These are phyloP conservation scores for Tychaedon coryphoeus DNA, from an alignment of 2,113 vertebrate species.

Conservation along the genomic window DNA sequence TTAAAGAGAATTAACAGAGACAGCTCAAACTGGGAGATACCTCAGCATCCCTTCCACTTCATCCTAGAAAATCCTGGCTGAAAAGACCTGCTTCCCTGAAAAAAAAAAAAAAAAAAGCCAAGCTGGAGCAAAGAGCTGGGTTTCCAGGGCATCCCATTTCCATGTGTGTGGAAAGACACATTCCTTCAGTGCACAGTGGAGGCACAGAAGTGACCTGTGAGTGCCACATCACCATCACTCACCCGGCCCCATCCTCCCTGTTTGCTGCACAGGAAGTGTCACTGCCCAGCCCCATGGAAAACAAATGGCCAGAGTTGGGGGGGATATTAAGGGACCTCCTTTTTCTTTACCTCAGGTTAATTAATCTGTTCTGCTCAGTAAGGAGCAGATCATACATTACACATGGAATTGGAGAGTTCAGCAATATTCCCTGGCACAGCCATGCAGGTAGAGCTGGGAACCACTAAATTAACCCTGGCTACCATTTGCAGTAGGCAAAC, in stretches of 20 bases:
- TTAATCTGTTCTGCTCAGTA: not conserved
- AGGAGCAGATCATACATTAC: not conserved
- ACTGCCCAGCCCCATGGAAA: not conserved
- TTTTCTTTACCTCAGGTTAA: not conserved
- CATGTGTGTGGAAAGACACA: not conserved
- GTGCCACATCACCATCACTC: not conserved
- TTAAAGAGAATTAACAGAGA: not conserved
- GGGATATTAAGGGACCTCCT: not conserved
- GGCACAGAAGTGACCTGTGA: not conserved
- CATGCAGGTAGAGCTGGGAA: not conserved
- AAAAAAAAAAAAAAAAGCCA: not conserved
- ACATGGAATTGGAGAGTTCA: not conserved
- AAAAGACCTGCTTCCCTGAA: not conserved
- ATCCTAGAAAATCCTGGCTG: not conserved
- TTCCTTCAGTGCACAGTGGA: not conserved
- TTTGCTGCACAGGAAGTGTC: not conserved
- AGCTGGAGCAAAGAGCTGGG: not conserved
- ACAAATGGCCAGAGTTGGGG: not conserved
- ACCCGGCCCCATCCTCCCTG: not conserved
- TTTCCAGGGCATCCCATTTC: not conserved
- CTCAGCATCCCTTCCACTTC: not conserved
- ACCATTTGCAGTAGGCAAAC: not conserved
- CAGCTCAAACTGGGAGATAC: not conserved
- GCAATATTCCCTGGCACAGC: not conserved
- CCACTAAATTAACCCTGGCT: not conserved